Percentiles rank a stretch among this genome's conserved stretches.
Evolutionary conservation across 2,888 invertebrate species (phyloP).

Genomic region (Octodonta nipae): DNA sequence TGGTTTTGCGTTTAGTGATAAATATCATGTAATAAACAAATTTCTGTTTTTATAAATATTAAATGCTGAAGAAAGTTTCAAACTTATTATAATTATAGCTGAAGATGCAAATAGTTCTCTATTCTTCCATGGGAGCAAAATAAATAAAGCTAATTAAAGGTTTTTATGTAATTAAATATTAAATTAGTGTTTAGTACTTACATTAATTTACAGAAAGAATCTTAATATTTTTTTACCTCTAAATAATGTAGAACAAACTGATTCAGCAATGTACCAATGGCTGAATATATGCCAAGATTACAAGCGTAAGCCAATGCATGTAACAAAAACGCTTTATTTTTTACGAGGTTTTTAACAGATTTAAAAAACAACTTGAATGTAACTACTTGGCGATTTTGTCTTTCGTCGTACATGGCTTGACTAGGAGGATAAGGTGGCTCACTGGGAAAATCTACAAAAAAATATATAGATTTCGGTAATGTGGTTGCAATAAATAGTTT

Average conservation of each 20-base stretch:
- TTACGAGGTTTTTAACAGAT: slow-evolving; percentile 59
- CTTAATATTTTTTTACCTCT: slow-evolving; percentile 46
- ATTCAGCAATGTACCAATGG: slow-evolving; percentile 84
- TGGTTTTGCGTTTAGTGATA: too few relatives aligned
- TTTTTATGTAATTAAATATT: too few relatives aligned
- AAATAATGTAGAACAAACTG: slow-evolving; percentile 70
- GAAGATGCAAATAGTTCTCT: too few relatives aligned
- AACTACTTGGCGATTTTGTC: slow-evolving; percentile 38
- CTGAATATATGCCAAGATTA: slow-evolving; percentile 89
- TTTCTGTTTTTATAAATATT: too few relatives aligned
- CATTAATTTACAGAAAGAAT: too few relatives aligned
- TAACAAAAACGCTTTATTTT: slow-evolving; percentile 65
- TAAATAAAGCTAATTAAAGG: too few relatives aligned
- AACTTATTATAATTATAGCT: too few relatives aligned
- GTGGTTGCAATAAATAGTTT: slow-evolving; percentile 15
- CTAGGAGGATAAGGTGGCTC: slow-evolving; percentile 46
- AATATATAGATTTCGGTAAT: slow-evolving; percentile 19
- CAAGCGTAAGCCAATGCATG: slow-evolving; percentile 76
- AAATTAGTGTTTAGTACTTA: too few relatives aligned
- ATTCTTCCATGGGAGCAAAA: too few relatives aligned
- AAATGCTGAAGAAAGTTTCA: too few relatives aligned
- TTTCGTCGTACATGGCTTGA: slow-evolving; percentile 39
- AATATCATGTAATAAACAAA: too few relatives aligned
- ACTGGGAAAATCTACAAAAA: slow-evolving; percentile 41
- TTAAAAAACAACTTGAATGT: slow-evolving; percentile 44